A percentile compares a stretch with the other conserved stretches of the same genome.
phyloP scores from a whole-genome alignment of 2,113 vertebrate species.

The Pelobates fuscus region DNA sequence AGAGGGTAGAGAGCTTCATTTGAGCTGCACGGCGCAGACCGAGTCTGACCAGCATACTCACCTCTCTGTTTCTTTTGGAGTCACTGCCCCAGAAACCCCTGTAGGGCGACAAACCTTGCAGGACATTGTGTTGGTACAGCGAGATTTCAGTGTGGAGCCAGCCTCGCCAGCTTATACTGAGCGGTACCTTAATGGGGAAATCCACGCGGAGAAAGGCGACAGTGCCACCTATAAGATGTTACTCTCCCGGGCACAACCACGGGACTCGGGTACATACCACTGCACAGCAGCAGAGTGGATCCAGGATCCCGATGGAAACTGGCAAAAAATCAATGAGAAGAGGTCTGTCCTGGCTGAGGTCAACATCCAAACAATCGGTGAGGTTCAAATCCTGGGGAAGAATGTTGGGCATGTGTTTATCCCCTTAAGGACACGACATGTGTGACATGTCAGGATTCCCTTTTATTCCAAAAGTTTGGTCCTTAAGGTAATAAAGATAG shows the following conservation, averaged over 20 bases:
- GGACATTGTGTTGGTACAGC: conserved; percentile 75
- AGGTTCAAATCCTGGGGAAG: conserved; percentile 40
- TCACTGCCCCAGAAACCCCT: conserved; percentile 38
- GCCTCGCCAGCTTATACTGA: conserved; percentile 63
- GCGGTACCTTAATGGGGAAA: conserved; percentile 69
- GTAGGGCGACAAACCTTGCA: conserved; percentile 64
- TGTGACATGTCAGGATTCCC: too few species aligned
- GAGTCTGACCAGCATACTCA: conserved; percentile 80
- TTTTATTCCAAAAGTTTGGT: too few species aligned
- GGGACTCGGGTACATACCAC: conserved; percentile 78
- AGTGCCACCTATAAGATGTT: conserved; percentile 73
- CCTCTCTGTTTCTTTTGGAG: conserved; percentile 77
- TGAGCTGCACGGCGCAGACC: conserved; percentile 72
- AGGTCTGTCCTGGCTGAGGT: conserved; percentile 79
- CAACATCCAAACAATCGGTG: conserved; percentile 76
- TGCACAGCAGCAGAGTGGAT: conserved; percentile 84
- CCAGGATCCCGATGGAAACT: conserved; percentile 75
- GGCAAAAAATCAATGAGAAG: conserved; percentile 81
- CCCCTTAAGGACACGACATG: too few species aligned
- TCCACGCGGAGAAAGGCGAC: conserved; percentile 75
- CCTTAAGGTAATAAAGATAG: too few species aligned
- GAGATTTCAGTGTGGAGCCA: conserved; percentile 66
- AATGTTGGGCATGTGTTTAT: neutral
- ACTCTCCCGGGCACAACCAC: conserved; percentile 66
- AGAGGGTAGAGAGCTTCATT: conserved; percentile 76